These are phyloP conservation scores for Blastobasis lacticolella DNA, from an alignment of 2,888 invertebrate species.

Conservation along the genomic window DNA sequence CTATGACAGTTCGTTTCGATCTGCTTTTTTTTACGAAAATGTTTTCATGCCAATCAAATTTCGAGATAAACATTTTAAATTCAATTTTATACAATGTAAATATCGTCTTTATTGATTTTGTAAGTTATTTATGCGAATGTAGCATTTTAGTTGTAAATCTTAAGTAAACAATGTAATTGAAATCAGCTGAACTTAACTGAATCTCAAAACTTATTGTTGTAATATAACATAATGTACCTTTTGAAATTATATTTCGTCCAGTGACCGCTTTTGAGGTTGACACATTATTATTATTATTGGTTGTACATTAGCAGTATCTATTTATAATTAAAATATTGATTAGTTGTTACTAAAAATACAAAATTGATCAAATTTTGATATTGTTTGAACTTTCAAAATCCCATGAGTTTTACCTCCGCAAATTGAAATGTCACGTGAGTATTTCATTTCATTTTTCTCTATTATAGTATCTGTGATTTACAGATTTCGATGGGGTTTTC, in stretches of 20 bases:
- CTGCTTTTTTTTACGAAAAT: slow-evolving; percentile 29
- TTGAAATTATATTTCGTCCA: slow-evolving; percentile 67
- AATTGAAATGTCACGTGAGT: no score
- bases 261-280: slow-evolving; percentile 52
- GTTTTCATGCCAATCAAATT: slow-evolving; percentile 32
- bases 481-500: no score
- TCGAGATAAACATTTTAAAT: slow-evolving; percentile 6
- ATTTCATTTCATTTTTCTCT: no score
- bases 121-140: slow-evolving; percentile 72
- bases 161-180: slow-evolving; percentile 50
- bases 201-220: slow-evolving; percentile 64
- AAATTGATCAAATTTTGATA: slow-evolving; percentile 55
- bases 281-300: slow-evolving; percentile 53
- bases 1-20: slow-evolving; percentile 41
- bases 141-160: slow-evolving; percentile 53
- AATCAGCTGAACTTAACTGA: slow-evolving; percentile 70
- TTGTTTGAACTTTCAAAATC: no score
- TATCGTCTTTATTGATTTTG: slow-evolving; percentile 45
- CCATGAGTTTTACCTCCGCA: no score
- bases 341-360: slow-evolving; percentile 74
- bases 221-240: slow-evolving; percentile 49
- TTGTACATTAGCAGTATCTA: slow-evolving; percentile 68
- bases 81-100: slow-evolving; percentile 57
- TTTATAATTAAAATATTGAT: slow-evolving; percentile 71
- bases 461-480: no score